Percentiles rank a stretch among this genome's conserved stretches.
Conservation (phyloP, 2,888 invertebrate species). For the Polylopha cassiicola region DNA sequence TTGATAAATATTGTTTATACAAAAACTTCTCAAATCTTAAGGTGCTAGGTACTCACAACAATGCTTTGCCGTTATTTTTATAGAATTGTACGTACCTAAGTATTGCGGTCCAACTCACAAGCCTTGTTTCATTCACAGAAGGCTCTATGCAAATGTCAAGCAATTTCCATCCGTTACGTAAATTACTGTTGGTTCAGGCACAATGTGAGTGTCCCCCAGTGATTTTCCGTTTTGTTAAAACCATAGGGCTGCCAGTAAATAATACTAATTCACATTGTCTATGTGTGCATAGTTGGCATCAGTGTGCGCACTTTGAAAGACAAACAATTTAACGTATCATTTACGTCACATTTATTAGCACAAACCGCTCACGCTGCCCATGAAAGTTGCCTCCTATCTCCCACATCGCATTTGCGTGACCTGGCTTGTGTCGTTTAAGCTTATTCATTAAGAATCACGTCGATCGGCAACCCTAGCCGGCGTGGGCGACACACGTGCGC, state of each 20-base stretch:
- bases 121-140: constrained; percentile 20
- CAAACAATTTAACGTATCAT: too few species aligned
- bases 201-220: constrained; percentile 14
- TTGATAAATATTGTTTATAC: too few species aligned
- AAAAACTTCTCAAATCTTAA: too few species aligned
- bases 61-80: constrained; percentile 12
- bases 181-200: constrained; percentile 9
- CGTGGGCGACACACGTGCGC: constrained; percentile 31
- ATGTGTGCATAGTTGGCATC: too few species aligned
- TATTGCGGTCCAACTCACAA: constrained; percentile 8
- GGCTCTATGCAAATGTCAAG: constrained; percentile 19
- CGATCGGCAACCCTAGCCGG: constrained; percentile 18
- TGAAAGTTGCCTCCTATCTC: too few species aligned
- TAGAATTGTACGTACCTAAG: constrained; percentile 9
- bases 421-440: too few species aligned
- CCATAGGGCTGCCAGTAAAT: constrained; percentile 17
- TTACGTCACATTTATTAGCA: too few species aligned
- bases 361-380: too few species aligned
- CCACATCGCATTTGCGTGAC: not conserved
- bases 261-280: too few species aligned
- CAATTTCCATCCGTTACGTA: constrained; percentile 20
- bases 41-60: too few species aligned
- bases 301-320: too few species aligned
- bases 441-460: constrained; percentile 13
- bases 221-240: constrained; percentile 17